Conservation (phyloP, 1,140 invertebrate species). For the Drosophila elegans region DNA sequence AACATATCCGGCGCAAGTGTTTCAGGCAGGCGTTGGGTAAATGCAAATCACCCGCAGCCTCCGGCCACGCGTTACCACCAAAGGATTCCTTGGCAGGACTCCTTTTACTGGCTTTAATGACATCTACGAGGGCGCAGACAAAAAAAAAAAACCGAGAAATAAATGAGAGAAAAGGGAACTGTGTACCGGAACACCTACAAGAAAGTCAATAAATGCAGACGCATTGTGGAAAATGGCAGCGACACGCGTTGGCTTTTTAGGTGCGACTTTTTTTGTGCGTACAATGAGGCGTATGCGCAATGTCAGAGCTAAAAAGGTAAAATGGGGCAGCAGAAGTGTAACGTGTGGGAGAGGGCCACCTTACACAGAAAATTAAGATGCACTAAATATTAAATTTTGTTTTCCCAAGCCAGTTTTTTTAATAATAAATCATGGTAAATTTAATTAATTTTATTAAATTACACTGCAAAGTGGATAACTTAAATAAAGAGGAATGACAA, state of each 20-base stretch:
- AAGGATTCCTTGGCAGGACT: slow-evolving; percentile 22
- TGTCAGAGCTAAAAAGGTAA: slow-evolving; percentile 14
- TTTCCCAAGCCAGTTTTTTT: too few species aligned
- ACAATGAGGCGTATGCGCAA: slow-evolving; percentile 45
- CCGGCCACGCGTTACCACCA: slow-evolving; percentile 9
- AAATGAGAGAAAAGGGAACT: slow-evolving; percentile 8
- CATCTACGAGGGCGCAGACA: slow-evolving; percentile 39
- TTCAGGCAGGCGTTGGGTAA: slow-evolving; percentile 16
- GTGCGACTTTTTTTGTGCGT: slow-evolving; percentile 30
- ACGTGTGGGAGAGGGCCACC: background rate
- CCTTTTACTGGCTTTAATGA: slow-evolving; percentile 45
- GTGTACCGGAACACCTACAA: slow-evolving; percentile 17
- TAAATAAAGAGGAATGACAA: too few species aligned
- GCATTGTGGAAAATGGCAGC: slow-evolving; percentile 52
- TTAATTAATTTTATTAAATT: too few species aligned
- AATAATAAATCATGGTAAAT: too few species aligned
- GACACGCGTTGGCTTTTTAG: slow-evolving; percentile 54
- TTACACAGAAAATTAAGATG: background rate
- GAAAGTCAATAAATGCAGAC: slow-evolving; percentile 57
- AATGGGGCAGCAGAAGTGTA: background rate
- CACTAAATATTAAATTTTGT: background rate
- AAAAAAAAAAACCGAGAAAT: slow-evolving; percentile 20
- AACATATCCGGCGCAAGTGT: slow-evolving; percentile 28
- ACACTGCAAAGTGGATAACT: too few species aligned
- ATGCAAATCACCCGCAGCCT: slow-evolving; percentile 46